Evolutionary conservation across 2,888 invertebrate species (phyloP).

Genomic region (Meghimatium bilineatum): DNA sequence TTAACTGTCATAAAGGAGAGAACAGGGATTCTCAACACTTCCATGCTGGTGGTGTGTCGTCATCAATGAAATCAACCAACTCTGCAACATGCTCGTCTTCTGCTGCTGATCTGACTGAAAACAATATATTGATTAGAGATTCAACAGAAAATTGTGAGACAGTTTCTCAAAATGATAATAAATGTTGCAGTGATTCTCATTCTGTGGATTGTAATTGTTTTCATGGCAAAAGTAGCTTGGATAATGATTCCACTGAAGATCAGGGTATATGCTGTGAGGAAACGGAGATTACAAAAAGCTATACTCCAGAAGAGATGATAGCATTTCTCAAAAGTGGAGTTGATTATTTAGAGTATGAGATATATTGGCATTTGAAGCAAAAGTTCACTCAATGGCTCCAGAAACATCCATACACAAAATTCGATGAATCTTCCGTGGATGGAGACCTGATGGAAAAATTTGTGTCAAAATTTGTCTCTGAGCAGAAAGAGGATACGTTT

Average conservation of each 20-base stretch:
- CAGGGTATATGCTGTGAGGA: background rate
- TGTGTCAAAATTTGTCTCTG: background rate
- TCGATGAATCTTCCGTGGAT: conserved; percentile 20
- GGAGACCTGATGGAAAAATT: conserved; percentile 19
- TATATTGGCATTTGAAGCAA: conserved; percentile 37
- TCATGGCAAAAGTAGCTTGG: background rate
- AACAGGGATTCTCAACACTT: background rate
- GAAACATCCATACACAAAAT: conserved; percentile 20
- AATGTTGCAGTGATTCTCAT: background rate
- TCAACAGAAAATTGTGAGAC: background rate
- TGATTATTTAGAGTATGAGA: conserved; percentile 7
- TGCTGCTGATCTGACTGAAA: background rate
- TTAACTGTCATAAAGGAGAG: background rate
- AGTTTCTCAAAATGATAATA: background rate
- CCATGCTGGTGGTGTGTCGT: no score
- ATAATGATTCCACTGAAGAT: background rate
- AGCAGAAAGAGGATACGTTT: conserved; percentile 57
- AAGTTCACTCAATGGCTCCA: background rate
- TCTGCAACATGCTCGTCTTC: background rate
- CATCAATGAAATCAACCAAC: background rate
- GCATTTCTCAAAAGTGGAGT: conserved; percentile 15
- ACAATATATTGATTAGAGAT: background rate
- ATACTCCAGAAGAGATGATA: conserved; percentile 46
- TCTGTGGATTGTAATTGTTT: background rate
- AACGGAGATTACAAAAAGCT: background rate